A percentile compares a stretch with the other conserved stretches of the same genome.
Evolutionary conservation across 1,140 invertebrate species (phyloP).

Genomic region (Gryllus bimaculatus): DNA sequence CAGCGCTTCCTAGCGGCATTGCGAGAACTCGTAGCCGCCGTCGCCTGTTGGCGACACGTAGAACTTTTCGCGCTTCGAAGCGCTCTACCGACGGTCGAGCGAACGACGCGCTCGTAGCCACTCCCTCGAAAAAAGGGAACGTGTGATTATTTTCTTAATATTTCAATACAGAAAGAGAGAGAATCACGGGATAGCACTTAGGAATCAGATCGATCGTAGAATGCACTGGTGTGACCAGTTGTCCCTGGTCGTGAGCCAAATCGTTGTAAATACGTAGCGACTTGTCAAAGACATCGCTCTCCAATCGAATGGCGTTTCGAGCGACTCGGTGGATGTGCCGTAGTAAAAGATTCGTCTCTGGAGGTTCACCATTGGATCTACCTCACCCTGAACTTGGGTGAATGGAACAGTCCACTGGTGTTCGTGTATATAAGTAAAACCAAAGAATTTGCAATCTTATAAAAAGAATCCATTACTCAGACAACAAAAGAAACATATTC

Average conservation of each 20-base stretch:
- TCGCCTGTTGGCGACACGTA: not conserved
- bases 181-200: not conserved
- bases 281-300: not conserved
- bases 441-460: not conserved
- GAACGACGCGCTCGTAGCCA: not conserved
- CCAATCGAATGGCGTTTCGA: too few relatives aligned
- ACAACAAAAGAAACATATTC: too few relatives aligned
- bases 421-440: not conserved
- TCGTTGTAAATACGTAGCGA: not conserved
- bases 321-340: too few relatives aligned
- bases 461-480: not conserved
- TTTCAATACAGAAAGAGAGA: not conserved
- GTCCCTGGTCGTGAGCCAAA: not conserved
- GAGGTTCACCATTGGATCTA: too few relatives aligned
- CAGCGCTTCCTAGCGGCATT: not conserved
- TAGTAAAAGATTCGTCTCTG: too few relatives aligned
- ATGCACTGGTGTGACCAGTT: not conserved
- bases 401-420: not conserved
- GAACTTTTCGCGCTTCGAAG: not conserved
- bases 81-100: not conserved
- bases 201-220: not conserved
- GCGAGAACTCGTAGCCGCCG: not conserved
- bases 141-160: not conserved
- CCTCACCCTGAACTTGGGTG: too few relatives aligned
- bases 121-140: not conserved